phyloP scores from a whole-genome alignment of 2,888 invertebrate species.

The Hirtodrosophila duncani region DNA sequence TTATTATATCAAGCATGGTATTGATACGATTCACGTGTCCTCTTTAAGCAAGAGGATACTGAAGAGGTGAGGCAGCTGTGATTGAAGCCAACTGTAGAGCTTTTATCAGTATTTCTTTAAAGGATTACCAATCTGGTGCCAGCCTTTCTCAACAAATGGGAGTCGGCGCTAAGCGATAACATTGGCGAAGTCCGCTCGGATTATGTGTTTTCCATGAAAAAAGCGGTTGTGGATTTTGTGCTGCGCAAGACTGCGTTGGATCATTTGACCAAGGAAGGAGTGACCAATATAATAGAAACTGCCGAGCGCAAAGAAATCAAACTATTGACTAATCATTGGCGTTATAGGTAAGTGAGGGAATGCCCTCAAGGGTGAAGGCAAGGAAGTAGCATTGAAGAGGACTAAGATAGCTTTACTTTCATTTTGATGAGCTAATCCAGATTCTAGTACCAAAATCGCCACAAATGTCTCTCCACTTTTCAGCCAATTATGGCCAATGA shows the following conservation, averaged over 20 bases:
- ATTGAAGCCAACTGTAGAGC: too few relatives aligned
- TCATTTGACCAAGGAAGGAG: slow-evolving; percentile 52
- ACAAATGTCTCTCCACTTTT: too few relatives aligned
- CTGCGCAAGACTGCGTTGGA: slow-evolving; percentile 84
- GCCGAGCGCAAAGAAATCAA: slow-evolving; percentile 80
- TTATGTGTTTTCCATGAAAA: slow-evolving; percentile 92
- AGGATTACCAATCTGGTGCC: slow-evolving; percentile 85
- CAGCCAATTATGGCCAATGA: too few relatives aligned
- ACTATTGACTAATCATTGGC: slow-evolving; percentile 84
- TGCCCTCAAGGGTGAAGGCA: too few relatives aligned
- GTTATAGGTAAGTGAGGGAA: slow-evolving; percentile 79
- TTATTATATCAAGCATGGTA: slow-evolving; percentile 93
- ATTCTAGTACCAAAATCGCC: too few relatives aligned
- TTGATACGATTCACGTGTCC: slow-evolving; percentile 93
- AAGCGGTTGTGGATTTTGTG: slow-evolving; percentile 94
- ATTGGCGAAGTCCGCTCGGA: slow-evolving; percentile 90
- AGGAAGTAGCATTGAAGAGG: too few relatives aligned
- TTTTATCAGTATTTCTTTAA: background rate
- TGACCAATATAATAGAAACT: slow-evolving; percentile 38
- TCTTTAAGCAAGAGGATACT: slow-evolving; percentile 88
- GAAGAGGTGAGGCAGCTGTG: slow-evolving; percentile 80
- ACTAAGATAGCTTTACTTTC: too few relatives aligned
- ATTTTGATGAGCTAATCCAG: too few relatives aligned
- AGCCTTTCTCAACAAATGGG: slow-evolving; percentile 82
- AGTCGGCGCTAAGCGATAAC: slow-evolving; percentile 81